Percentiles rank a stretch among this genome's conserved stretches.
Evolutionary conservation across 2,113 vertebrate species (phyloP).

Genomic region (Pterocles burchelli): DNA sequence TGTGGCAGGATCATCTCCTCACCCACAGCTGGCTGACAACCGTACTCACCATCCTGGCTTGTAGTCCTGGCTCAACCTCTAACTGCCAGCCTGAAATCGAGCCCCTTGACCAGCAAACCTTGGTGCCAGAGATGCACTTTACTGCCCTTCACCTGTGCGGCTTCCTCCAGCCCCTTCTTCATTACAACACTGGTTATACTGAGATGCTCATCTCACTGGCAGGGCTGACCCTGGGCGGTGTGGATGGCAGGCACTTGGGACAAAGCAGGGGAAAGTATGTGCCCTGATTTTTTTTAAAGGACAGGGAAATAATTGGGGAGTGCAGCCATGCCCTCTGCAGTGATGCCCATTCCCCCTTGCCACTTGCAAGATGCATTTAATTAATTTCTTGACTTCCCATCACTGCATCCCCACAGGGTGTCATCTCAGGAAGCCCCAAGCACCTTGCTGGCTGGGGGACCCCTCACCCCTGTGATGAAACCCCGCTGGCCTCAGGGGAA

Average conservation of each 20-base stretch:
- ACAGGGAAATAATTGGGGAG: background rate
- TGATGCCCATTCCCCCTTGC: background rate
- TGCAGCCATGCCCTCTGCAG: background rate
- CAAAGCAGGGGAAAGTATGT: background rate
- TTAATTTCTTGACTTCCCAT: background rate
- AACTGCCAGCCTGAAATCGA: background rate
- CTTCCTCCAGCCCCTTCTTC: background rate
- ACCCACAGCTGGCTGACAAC: background rate
- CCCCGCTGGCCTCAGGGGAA: accelerated
- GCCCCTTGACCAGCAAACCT: background rate
- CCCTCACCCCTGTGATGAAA: accelerated
- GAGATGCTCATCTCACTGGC: accelerated
- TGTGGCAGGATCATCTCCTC: background rate
- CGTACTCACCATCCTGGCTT: accelerated
- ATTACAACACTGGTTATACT: background rate
- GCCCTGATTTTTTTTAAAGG: background rate
- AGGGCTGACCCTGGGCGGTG: background rate
- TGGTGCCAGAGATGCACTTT: background rate
- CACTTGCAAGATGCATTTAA: background rate
- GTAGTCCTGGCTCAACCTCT: background rate
- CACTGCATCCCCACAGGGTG: background rate
- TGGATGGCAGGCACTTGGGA: background rate
- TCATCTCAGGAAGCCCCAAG: background rate
- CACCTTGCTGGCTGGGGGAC: background rate
- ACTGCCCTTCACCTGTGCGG: background rate